Evolutionary conservation across 2,113 vertebrate species (phyloP), one percentile per base, ranked within the genome.

Genomic region (Brienomyrus longianalis): DNA sequence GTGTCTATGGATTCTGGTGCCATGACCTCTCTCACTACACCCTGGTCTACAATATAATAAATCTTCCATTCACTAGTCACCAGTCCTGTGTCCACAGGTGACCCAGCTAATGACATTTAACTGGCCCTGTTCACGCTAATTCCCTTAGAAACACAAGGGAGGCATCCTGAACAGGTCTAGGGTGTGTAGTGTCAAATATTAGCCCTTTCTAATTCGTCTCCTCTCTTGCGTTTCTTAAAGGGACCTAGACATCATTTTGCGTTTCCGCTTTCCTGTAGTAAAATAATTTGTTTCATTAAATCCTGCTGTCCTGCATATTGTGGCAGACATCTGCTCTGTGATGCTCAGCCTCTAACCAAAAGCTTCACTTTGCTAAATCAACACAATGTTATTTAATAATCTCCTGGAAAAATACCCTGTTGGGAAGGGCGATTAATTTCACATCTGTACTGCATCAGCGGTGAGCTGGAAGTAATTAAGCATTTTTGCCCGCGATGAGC

Each of bases 381-480:
- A 48, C 45, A n/a, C 9, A 84, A 84, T 23, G 83, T 84, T 84
- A 84, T 84, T 84, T 80, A 80, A 80, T 80, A 80, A 84, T 48
- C 83, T 47, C 45, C 39, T 23, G 39, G 83, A 84, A 84, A 43
- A 48, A 48, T 35, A 35, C 48, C 83, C 19, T 35, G n/a, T 54
- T 87, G 27, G 27, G 50, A 39, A 87, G 51, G 19, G 31, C 51
- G 51, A 54, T 54, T 87, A 35, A 87, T 87, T 87, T 87, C 51
- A 54, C 85, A 56, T 35, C n/a, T 54, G 50, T 15, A 35, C 85
- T 87, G n/a, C 27, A 87, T 87, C 85, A 35, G 31, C 31, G 85
- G 31, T 45, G 31, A 54, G 51, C 13, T 31, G 15, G 27, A 56
- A 52, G 48, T 87, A 87, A 54, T n/a, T 27, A 54, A 87, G 85